Evolutionary conservation across 2,888 invertebrate genomes (phyloP).

Genomic region (Eumacrocentrus americanus): DNA sequence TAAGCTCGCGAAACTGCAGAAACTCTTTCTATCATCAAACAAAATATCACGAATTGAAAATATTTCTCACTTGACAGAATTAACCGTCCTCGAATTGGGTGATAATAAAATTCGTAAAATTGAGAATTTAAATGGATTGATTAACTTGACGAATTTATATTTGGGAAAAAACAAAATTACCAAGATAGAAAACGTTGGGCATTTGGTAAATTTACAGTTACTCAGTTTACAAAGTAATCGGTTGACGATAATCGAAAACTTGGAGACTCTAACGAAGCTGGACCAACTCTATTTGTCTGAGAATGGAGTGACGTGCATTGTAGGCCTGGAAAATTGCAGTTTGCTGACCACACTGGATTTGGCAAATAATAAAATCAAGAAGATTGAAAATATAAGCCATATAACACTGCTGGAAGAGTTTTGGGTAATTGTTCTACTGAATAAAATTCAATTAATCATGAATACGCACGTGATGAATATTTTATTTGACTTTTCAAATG

Average conservation of each 20-base stretch:
- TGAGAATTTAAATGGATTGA: constrained; percentile 81
- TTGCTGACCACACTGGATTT: constrained; percentile 87
- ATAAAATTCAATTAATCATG: too few relatives aligned
- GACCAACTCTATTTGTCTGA: constrained; percentile 92
- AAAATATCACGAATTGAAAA: constrained; percentile 88
- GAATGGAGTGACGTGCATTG: constrained; percentile 84
- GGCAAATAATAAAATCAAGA: constrained; percentile 83
- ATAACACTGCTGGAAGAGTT: constrained; percentile 86
- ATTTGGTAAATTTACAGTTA: constrained; percentile 74
- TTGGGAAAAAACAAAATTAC: constrained; percentile 95
- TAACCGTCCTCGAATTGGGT: constrained; percentile 90
- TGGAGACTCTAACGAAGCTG: constrained; percentile 75
- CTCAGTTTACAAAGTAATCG: constrained; percentile 93
- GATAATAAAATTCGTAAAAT: constrained; percentile 93
- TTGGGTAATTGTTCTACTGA: too few relatives aligned
- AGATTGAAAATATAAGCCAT: constrained; percentile 79
- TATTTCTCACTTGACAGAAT: constrained; percentile 76
- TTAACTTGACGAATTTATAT: constrained; percentile 78
- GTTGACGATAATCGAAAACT: constrained; percentile 83
- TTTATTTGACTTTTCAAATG: too few relatives aligned
- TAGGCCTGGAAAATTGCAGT: constrained; percentile 74
- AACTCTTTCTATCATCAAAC: constrained; percentile 88
- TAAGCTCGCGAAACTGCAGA: constrained; percentile 76
- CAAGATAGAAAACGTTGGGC: constrained; percentile 82
- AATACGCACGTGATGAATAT: too few relatives aligned